Conservation (phyloP, 2,888 invertebrate species). For the Coelopa pilipes region DNA sequence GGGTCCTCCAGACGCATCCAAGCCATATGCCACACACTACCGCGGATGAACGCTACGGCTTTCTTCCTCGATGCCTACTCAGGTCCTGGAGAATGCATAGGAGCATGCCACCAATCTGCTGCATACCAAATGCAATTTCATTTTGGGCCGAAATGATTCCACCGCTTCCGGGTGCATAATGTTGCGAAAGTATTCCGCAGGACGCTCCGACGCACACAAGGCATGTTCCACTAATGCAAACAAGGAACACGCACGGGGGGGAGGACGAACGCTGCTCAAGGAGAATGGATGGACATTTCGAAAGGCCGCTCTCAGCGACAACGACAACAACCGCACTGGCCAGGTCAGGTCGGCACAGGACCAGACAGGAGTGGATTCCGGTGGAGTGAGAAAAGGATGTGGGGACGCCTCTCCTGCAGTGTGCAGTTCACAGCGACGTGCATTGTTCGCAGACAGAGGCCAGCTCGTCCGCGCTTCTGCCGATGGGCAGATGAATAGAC, state of each 20-base stretch:
- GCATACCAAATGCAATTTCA: conserved; percentile 32
- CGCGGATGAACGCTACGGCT: conserved; percentile 3
- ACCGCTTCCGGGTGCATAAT: not conserved
- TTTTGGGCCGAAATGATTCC: conserved; percentile 19
- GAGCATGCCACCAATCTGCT: not conserved
- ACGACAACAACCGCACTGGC: not conserved
- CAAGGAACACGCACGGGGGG: no score
- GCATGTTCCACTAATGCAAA: not conserved
- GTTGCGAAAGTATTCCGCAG: conserved; percentile 22
- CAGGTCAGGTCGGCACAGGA: not conserved
- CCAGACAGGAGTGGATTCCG: not conserved
- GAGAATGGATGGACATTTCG: conserved; percentile 4
- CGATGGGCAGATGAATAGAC: not conserved
- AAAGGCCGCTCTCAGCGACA: conserved; percentile 7
- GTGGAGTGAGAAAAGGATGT: no score
- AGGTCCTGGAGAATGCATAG: not conserved
- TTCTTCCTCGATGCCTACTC: conserved; percentile 26
- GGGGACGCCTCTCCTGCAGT: no score
- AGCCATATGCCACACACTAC: not conserved
- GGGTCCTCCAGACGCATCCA: no score
- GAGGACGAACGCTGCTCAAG: not conserved
- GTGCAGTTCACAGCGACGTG: not conserved
- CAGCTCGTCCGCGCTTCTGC: not conserved
- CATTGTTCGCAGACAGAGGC: conserved; percentile 21
- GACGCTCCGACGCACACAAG: conserved; percentile 13